These are phyloP conservation scores for Lamproptera curius DNA, from an alignment of 2,888 invertebrate genomes.

Conservation along the genomic window DNA sequence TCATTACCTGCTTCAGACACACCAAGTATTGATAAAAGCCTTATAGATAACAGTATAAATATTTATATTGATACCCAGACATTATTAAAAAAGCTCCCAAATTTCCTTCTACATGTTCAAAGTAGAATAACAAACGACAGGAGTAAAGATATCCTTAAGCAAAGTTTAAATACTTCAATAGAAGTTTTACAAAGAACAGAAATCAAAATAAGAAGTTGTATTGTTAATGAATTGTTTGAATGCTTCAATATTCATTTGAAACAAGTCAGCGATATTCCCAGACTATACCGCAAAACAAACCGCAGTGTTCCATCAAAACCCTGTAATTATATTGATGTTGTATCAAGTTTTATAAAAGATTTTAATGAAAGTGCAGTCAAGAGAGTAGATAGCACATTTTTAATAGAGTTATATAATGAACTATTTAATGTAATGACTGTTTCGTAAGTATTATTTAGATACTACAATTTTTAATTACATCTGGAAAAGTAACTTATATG, in stretches of 20 bases:
- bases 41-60: slow-evolving; percentile 60
- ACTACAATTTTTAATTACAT: too few species aligned
- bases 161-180: slow-evolving; percentile 51
- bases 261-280: slow-evolving; percentile 95
- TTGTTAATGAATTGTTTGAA: slow-evolving; percentile 59
- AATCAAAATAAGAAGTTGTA: slow-evolving; percentile 53
- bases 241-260: slow-evolving; percentile 80
- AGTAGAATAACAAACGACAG: slow-evolving; percentile 43
- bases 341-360: slow-evolving; percentile 78
- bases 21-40: slow-evolving; percentile 48
- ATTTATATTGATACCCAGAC: slow-evolving; percentile 54
- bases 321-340: slow-evolving; percentile 86
- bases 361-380: slow-evolving; percentile 73
- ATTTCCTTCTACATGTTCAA: slow-evolving; percentile 46
- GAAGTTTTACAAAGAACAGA: slow-evolving; percentile 42
- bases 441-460: slow-evolving; percentile 71
- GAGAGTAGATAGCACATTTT: slow-evolving; percentile 52
- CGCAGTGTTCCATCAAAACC: slow-evolving; percentile 89
- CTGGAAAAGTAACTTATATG: background rate
- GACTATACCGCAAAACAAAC: slow-evolving; percentile 94
- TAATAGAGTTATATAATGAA: slow-evolving; percentile 50
- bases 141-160: slow-evolving; percentile 40
- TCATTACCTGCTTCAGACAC: slow-evolving; percentile 45
- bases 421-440: slow-evolving; percentile 73
- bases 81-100: slow-evolving; percentile 48